phyloP scores from a whole-genome alignment of 1,140 invertebrate species.

The Halictus rubicundus region DNA sequence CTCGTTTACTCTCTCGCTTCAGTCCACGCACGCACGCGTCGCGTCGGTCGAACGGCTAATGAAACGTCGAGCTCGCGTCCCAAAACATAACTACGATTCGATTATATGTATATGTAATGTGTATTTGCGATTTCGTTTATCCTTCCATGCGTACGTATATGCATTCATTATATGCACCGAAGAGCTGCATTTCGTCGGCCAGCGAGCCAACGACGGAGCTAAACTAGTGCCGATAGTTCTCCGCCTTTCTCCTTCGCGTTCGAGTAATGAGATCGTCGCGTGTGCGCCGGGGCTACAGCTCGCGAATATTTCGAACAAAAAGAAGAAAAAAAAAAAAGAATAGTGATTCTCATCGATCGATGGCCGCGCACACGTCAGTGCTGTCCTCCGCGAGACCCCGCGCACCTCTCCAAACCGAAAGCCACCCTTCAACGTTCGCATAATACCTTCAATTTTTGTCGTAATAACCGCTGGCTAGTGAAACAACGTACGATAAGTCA shows the following conservation, averaged over 20 bases:
- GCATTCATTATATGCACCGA: slow-evolving; percentile 45
- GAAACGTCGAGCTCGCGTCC: slow-evolving; percentile 45
- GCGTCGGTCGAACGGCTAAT: slow-evolving; percentile 52
- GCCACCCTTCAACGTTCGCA: too few relatives aligned
- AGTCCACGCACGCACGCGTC: slow-evolving; percentile 18
- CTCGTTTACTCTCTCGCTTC: too few relatives aligned
- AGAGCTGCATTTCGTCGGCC: slow-evolving; percentile 31
- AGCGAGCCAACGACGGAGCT: not conserved
- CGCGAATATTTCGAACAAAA: slow-evolving; percentile 12
- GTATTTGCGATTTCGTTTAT: slow-evolving; percentile 55
- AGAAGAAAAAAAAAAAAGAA: too few relatives aligned
- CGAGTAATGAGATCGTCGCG: slow-evolving; percentile 27
- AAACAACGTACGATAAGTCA: too few relatives aligned
- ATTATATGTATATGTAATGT: slow-evolving; percentile 50
- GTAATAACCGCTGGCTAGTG: too few relatives aligned
- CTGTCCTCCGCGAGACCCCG: not conserved
- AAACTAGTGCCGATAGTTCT: not conserved
- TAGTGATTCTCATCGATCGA: not conserved
- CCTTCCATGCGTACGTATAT: slow-evolving; percentile 56
- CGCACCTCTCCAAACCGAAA: too few relatives aligned
- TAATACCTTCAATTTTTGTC: too few relatives aligned
- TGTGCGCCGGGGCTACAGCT: not conserved
- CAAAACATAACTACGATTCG: slow-evolving; percentile 61
- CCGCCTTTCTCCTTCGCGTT: not conserved
- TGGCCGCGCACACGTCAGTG: not conserved